These are phyloP conservation scores for Drosophila leonis DNA, from an alignment of 2,888 invertebrate genomes.

Conservation along the genomic window DNA sequence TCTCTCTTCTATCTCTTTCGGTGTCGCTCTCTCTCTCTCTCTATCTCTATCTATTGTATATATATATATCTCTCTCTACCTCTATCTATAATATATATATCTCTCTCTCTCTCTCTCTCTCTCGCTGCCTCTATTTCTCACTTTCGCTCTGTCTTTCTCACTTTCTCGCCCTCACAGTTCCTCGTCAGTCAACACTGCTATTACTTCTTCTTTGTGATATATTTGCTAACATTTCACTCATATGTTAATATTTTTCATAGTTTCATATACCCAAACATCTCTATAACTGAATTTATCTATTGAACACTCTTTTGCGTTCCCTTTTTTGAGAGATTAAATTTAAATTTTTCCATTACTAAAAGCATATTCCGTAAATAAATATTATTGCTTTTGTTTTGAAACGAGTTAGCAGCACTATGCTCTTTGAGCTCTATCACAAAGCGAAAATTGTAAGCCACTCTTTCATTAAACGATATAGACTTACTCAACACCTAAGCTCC, in stretches of 20 bases:
- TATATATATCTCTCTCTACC: too few species aligned
- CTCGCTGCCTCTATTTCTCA: neutral
- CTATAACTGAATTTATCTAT: neutral
- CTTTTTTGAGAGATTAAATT: neutral
- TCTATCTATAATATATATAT: neutral
- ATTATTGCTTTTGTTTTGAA: neutral
- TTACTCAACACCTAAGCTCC: constrained; percentile 2
- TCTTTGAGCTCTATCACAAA: too few species aligned
- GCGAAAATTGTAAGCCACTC: neutral
- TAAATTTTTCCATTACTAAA: neutral
- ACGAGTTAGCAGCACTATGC: too few species aligned
- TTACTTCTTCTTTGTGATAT: neutral
- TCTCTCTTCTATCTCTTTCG: too few species aligned
- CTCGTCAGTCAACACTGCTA: neutral
- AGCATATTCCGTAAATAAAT: constrained; percentile 1
- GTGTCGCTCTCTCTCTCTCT: neutral
- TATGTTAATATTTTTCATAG: neutral
- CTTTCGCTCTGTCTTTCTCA: neutral
- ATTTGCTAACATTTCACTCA: neutral
- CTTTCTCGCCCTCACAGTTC: neutral
- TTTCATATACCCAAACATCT: neutral
- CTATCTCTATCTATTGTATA: too few species aligned
- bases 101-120: neutral
- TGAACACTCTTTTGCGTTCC: neutral
- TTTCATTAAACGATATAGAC: constrained; percentile 1